Evolutionary conservation across 2,888 invertebrate species (phyloP), one percentile per base, ranked within the genome.

Genomic region (Nycteola revayana): DNA sequence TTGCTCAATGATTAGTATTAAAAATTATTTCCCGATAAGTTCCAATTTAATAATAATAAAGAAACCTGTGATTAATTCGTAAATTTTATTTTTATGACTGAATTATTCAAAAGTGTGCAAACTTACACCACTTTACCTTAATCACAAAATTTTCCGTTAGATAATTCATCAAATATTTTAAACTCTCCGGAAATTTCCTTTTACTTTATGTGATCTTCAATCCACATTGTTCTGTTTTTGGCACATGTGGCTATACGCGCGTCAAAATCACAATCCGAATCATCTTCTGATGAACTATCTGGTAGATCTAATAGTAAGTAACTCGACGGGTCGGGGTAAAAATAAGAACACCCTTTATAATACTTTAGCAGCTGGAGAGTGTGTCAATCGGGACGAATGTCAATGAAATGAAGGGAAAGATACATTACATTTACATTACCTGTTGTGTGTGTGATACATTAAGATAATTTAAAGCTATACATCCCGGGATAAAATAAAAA

Each of bases 381-480:
- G 35, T 40, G 42, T 31, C 25, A 42, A 42, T 27, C 38, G 42
- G 35, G 42, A 41, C 14, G 14, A 3, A 14, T 14, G 14, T 5
- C 14, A 14, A 14, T 14, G 14, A 14, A 14, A 41, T 42, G 46
- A 42, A 47, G 39, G 36, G 40, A 40, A 47, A 42, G 39, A 42
- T 42, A 47, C 37, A 47, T 47, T 47, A 47, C 39, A 37, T 37
- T 47, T 47, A 47, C 39, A 37, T 37, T 41, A 41, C 37, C 36
- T 42, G 40, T 32, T 41, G 35, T 42, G 42, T 42, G 42, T 40
- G 43, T 43, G 42, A 42, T 40, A 39, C 42, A 32, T 44, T 44
- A 38, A 36, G 38, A 40, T 35, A 35, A 40, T 40, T 40, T 40
- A 40, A 40, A 40, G 35, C 40, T 40, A 28, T 40, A 35, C 34